Evolutionary conservation across 1,140 invertebrate species (phyloP).

Genomic region (Charaxes varanes): DNA sequence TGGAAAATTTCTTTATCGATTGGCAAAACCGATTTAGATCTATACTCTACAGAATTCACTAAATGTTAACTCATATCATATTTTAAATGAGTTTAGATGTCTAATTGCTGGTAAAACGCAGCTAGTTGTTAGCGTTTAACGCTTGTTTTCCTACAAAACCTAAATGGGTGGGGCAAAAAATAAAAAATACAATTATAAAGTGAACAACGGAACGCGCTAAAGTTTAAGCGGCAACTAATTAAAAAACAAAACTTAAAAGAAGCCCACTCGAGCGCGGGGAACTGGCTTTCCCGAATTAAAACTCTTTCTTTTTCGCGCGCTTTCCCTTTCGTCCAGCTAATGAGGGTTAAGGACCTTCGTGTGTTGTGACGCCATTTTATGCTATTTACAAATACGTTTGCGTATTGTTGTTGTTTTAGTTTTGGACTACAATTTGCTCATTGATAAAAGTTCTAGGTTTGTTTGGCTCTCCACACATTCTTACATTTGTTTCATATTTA

Average conservation of each 20-base stretch:
- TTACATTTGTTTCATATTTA: no score
- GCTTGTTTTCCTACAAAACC: constrained; percentile 39
- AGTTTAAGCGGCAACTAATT: constrained; percentile 67
- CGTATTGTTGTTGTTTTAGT: constrained; percentile 24
- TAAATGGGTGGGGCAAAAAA: constrained; percentile 41
- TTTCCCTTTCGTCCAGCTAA: constrained; percentile 65
- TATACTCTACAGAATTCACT: no score
- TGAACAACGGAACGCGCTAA: constrained; percentile 50
- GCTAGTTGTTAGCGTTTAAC: constrained; percentile 37
- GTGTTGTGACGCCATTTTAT: constrained; percentile 44
- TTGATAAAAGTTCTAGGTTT: no score
- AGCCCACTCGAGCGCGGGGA: constrained; percentile 42
- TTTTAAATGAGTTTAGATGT: no score
- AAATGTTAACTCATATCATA: no score
- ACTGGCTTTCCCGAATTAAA: constrained; percentile 63
- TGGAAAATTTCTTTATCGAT: no score
- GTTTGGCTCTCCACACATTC: no score
- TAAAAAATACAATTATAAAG: constrained; percentile 45
- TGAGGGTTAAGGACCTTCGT: constrained; percentile 57
- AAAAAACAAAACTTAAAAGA: constrained; percentile 60
- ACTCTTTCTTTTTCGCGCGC: constrained; percentile 56
- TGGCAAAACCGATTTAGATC: no score
- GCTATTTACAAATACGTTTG: constrained; percentile 37
- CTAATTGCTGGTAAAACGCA: not conserved
- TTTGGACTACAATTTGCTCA: no score